A percentile compares a stretch with the other conserved stretches of the same genome.
Conservation (phyloP, 2,113 vertebrate genomes). For the Oryzias celebensis region DNA sequence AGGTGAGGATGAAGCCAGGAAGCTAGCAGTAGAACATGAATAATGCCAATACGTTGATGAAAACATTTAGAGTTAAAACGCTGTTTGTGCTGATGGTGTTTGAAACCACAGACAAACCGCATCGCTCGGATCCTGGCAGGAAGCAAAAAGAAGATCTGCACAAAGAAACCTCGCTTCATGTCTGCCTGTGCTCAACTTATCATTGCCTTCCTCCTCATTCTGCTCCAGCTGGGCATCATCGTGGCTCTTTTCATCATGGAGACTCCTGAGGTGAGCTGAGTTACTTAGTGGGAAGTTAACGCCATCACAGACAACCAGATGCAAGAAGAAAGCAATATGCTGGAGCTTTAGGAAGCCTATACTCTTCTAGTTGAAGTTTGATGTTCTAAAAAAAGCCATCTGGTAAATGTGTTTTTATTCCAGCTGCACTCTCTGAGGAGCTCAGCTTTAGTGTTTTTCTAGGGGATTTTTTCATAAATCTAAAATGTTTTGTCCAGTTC, state of each 20-base stretch:
- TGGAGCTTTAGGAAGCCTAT: no score
- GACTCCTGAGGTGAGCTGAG: constrained; percentile 74
- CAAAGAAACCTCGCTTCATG: constrained; percentile 98
- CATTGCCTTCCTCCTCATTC: constrained; percentile 93
- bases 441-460: not conserved
- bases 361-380: no score
- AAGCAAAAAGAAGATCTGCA: constrained; percentile 99
- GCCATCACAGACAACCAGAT: not conserved
- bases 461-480: no score
- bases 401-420: no score
- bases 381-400: no score
- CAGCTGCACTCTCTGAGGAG: no score
- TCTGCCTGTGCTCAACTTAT: constrained; percentile 96
- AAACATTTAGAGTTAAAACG: not conserved
- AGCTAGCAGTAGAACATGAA: not conserved
- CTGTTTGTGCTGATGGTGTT: constrained; percentile 8
- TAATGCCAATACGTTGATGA: no score
- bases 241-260: constrained; percentile 97
- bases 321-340: no score
- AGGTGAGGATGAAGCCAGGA: constrained; percentile 36
- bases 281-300: not conserved
- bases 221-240: constrained; percentile 94
- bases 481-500: not conserved
- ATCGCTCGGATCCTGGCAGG: constrained; percentile 97
- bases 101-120: constrained; percentile 84